Base-by-base conservation (phyloP, 2,797 vertebrate species). In the Micrastur ruficollis region DNA sequence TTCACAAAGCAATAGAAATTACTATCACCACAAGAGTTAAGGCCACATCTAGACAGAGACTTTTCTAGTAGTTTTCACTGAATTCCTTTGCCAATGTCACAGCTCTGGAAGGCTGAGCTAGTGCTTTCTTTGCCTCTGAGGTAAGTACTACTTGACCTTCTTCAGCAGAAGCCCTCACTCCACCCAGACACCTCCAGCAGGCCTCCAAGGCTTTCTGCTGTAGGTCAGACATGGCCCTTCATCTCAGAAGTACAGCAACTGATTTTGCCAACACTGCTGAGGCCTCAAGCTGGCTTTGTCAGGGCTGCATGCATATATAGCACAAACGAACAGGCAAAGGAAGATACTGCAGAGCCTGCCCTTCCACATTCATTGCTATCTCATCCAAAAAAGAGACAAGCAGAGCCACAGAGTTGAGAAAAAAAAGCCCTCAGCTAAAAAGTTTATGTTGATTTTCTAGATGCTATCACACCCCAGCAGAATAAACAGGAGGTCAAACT, bases 331-430 rank as follows among this genome's bases (percentile, higher is more conserved):
- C 36, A 92, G 50, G 65, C 32, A 85, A 56, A 87, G 44, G 32
- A 74, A 40, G 81, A 42, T 7, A 71, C 12, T 6, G 13, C 82
- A 93, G 66, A 94, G 87, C 90, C 85, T 95, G 93, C 70, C 91
- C 80, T 89, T 88, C 83, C 73, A 88, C 91, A 90, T 94, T 86
- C 70, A 91, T 81, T 81, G 44, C 38, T 81, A 46, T 53, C 85
- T 90, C 56, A 78, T 88, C 85, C 80, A 66, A 65, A 89, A 53
- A 66, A 34, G 20, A 86, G 63, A 42, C 74, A 61, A 66, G 56
- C 52, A 85, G 22, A 66, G 27, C 55, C 46, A 75, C 1, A 61
- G 65, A 86, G 32, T 1, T 66, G 12, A 52, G 32, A 88, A 52
- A 63, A 70, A 86, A 94, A 84, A 84, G 31, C 40, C 66, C 31